phyloP scores from a whole-genome alignment of 2,888 invertebrate species.

The Theretra japonica region DNA sequence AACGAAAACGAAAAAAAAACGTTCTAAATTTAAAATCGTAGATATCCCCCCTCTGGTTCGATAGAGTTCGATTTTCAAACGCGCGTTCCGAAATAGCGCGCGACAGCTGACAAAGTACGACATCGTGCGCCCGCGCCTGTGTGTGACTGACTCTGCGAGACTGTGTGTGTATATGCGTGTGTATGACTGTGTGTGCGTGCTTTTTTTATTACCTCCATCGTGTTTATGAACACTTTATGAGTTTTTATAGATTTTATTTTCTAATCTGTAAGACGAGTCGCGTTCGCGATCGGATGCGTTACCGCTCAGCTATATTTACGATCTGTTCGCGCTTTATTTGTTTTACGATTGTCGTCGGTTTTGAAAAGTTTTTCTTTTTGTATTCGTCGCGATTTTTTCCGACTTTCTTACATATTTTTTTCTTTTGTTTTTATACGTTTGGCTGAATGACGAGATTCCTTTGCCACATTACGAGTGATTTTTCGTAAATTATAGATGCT shows the following conservation, averaged over 20 bases:
- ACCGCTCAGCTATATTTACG: constrained; percentile 64
- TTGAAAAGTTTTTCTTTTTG: constrained; percentile 24
- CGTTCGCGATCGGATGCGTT: constrained; percentile 70
- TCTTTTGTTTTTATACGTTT: constrained; percentile 8
- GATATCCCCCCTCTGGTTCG: constrained; percentile 72
- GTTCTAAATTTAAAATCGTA: constrained; percentile 74
- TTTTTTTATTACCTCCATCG: constrained; percentile 82
- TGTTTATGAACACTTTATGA: constrained; percentile 84
- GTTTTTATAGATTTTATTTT: constrained; percentile 82
- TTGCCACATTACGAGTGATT: constrained; percentile 25
- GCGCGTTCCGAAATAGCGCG: constrained; percentile 79
- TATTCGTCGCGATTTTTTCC: constrained; percentile 19
- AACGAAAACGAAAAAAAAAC: constrained; percentile 58
- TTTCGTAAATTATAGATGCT: constrained; percentile 14
- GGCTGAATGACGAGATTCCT: constrained; percentile 26
- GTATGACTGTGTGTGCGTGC: constrained; percentile 32
- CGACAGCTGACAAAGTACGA: constrained; percentile 80
- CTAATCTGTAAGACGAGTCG: constrained; percentile 74
- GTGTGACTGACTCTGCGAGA: constrained; percentile 8
- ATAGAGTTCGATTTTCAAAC: constrained; percentile 76
- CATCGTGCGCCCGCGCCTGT: constrained; percentile 52
- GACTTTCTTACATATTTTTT: constrained; percentile 14
- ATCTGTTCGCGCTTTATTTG: constrained; percentile 40
- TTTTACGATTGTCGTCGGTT: constrained; percentile 26
- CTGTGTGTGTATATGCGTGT: constrained; percentile 14